A percentile compares a stretch with the other conserved stretches of the same genome.
phyloP scores from a whole-genome alignment of 2,888 invertebrate genomes.

The Philereme transversata region DNA sequence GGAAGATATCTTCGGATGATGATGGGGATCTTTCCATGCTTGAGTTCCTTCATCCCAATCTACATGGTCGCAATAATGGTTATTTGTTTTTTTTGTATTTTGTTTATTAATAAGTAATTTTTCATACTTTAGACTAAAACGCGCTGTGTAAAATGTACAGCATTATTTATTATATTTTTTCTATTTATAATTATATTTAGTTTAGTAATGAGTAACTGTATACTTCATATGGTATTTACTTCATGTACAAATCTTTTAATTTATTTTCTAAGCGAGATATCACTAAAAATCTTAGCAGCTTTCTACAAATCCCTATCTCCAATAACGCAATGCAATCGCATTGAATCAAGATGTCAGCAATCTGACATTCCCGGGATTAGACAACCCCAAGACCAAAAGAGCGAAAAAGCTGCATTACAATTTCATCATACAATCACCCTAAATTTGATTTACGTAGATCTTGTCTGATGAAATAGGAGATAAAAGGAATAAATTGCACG shows the following conservation, averaged over 20 bases:
- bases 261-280: too few species aligned
- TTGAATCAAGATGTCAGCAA: constrained; percentile 20
- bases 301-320: constrained; percentile 14
- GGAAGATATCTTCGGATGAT: constrained; percentile 98
- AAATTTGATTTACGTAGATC: constrained; percentile 71
- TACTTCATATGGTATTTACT: too few species aligned
- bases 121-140: too few species aligned
- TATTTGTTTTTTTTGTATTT: too few species aligned
- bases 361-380: constrained; percentile 35
- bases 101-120: too few species aligned
- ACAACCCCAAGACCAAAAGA: constrained; percentile 30
- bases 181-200: too few species aligned
- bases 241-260: too few species aligned
- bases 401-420: constrained; percentile 54
- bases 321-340: constrained; percentile 28
- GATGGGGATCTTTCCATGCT: constrained; percentile 98
- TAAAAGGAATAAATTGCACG: constrained; percentile 51
- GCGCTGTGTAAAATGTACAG: too few species aligned
- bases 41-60: constrained; percentile 99
- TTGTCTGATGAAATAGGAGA: constrained; percentile 69
- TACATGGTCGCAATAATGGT: constrained; percentile 88
- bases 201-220: too few species aligned
- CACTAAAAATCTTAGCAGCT: background rate
- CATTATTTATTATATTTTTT: too few species aligned
- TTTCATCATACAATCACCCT: constrained; percentile 63